phyloP scores from a whole-genome alignment of 2,113 vertebrate genomes.

The Labeo catla region DNA sequence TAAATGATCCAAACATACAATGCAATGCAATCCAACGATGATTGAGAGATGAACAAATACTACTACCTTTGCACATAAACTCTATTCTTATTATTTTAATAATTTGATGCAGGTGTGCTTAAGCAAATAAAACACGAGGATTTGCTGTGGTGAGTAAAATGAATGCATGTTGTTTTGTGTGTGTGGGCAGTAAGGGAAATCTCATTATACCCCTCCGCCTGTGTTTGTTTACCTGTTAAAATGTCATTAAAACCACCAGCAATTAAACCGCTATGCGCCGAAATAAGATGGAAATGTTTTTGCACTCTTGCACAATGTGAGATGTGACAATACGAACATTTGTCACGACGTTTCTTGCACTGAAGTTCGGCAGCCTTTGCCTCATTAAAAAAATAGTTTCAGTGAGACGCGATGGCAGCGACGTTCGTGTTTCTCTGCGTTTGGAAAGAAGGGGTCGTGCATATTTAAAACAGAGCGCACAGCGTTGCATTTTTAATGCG shows the following conservation, averaged over 20 bases:
- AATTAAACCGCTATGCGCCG: slow-evolving; percentile 10
- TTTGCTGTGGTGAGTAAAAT: neutral
- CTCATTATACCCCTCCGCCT: slow-evolving; percentile 18
- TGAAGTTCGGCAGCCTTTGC: slow-evolving; percentile 21
- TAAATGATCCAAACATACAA: too few species aligned
- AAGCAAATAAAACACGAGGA: neutral
- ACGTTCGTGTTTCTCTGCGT: neutral
- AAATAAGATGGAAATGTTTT: slow-evolving; percentile 15
- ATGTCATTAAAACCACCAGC: slow-evolving; percentile 19
- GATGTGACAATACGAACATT: slow-evolving; percentile 3
- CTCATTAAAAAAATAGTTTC: slow-evolving; percentile 38
- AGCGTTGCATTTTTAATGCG: slow-evolving; percentile 34
- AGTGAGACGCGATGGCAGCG: neutral
- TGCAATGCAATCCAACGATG: too few species aligned
- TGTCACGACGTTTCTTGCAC: neutral
- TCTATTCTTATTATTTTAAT: neutral
- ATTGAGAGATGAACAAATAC: too few species aligned
- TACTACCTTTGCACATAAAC: too few species aligned
- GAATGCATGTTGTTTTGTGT: neutral
- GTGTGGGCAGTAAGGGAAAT: neutral
- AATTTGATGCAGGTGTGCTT: neutral
- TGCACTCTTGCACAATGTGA: neutral
- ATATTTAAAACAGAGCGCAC: slow-evolving; percentile 19
- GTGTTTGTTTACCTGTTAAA: slow-evolving; percentile 37
- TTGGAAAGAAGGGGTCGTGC: slow-evolving; percentile 10